phyloP scores from a whole-genome alignment of 1,140 invertebrate species.

The Centruroides sculpturatus region DNA sequence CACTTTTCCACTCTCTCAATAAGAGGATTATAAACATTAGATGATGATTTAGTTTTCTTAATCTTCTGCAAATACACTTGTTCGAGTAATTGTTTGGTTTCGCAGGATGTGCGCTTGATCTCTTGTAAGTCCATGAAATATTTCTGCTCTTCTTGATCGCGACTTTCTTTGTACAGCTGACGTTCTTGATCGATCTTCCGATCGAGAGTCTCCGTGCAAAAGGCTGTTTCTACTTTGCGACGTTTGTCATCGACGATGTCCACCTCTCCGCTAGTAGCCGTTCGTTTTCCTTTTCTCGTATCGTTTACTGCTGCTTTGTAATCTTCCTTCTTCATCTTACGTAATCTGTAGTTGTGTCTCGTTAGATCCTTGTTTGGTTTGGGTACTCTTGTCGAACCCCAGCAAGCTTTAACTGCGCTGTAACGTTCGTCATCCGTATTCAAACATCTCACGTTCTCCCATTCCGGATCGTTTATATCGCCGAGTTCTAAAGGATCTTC shows the following conservation, averaged over 20 bases:
- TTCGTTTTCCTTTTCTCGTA: not conserved
- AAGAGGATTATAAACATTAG: not conserved
- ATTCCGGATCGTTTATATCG: constrained; percentile 12
- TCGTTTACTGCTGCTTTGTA: not conserved
- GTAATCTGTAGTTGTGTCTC: constrained; percentile 2
- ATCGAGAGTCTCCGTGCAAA: constrained; percentile 2
- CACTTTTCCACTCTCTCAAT: not conserved
- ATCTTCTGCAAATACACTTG: not conserved
- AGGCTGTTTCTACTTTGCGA: not conserved
- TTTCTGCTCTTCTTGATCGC: not conserved
- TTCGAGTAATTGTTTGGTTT: not conserved
- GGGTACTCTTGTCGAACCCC: constrained; percentile 10
- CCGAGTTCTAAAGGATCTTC: constrained; percentile 4
- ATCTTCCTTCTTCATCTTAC: not conserved
- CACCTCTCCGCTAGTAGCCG: not conserved
- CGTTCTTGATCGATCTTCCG: not conserved
- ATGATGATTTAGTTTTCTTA: not conserved
- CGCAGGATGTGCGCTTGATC: not conserved
- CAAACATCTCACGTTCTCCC: constrained; percentile 10
- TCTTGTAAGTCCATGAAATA: not conserved
- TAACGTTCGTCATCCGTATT: constrained; percentile 14
- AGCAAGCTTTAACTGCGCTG: constrained; percentile 7
- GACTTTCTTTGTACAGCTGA: not conserved
- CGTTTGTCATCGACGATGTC: not conserved
- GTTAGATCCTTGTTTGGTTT: constrained; percentile 14